A percentile compares a stretch with the other conserved stretches of the same genome.
phyloP scores from a whole-genome alignment of 2,797 vertebrate genomes.

The Hapalemur alaotrensis region DNA sequence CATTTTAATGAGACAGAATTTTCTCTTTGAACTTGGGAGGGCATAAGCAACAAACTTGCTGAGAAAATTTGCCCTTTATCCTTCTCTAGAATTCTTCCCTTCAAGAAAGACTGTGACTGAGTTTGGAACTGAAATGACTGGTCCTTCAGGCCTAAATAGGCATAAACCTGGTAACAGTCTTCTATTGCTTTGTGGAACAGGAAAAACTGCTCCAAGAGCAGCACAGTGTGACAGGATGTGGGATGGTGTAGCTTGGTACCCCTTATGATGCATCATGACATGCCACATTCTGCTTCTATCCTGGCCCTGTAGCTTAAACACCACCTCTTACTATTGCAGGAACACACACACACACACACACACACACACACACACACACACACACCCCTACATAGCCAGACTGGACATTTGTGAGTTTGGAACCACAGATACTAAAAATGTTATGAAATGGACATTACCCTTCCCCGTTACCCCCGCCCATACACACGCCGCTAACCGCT shows the following conservation, averaged over 20 bases:
- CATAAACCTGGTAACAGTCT: not conserved
- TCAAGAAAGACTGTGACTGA: not conserved
- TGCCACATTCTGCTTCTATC: accelerated
- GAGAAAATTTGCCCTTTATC: conserved; percentile 40
- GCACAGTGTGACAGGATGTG: accelerated
- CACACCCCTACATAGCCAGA: not conserved
- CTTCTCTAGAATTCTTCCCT: not conserved
- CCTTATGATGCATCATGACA: too few species aligned
- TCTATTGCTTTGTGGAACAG: too few species aligned
- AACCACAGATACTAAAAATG: not conserved
- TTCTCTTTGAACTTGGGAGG: conserved; percentile 67
- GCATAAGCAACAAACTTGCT: not conserved
- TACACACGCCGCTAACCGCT: too few species aligned
- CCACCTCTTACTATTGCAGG: not conserved
- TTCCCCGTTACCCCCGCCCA: accelerated
- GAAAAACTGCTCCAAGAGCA: not conserved
- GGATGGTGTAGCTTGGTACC: accelerated
- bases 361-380: not conserved
- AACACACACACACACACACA: not conserved
- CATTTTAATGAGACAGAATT: conserved; percentile 55
- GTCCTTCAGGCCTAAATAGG: not conserved
- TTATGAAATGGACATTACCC: not conserved
- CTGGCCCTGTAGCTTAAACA: not conserved
- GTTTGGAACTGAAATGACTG: not conserved
- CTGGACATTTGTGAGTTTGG: not conserved